Evolutionary conservation across 2,113 vertebrate species (phyloP), one percentile per base, ranked within the genome.

Genomic region (Ardeotis arabs): DNA sequence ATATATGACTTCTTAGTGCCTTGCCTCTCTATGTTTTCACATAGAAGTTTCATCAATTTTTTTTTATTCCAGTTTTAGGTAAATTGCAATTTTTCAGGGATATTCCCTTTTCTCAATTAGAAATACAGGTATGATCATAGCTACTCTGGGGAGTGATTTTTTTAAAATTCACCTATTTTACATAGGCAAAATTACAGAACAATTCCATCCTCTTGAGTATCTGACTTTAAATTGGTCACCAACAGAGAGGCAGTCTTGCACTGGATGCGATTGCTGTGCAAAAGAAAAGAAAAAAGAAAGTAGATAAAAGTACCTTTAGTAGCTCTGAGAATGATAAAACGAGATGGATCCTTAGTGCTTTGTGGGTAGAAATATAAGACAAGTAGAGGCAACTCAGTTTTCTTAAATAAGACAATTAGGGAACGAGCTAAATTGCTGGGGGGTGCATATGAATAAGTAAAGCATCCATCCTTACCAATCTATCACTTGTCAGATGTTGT

Each of bases 401-500:
- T 90, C 83, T 95, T 78, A 75, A 86, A 82, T 4, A 79, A 67
- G 59, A 68, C 59, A 75, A 68, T 78, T 89, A 95, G 84, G 28
- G 73, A 95, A 60, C 37, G 16, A 89, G 74, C 47, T 94, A 72
- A 75, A 96, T 95, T 76, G 91, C 96, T 96, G 49, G 60, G 53
- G 77, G 80, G 29, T 82, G 73, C 39, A 31, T 68, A 94, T 95
- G 84, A 96, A 96, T 96, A 94, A 95, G 73, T 95, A 94, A 96
- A 95, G 27, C 29, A 82, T 49, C 87, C 67, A 29, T 87, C 77
- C 66, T 68, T 73, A 37, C n/a, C 60, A 67, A 95, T 95, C 76
- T 90, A 29, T 87, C 81, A 94, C 41, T 89, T 89, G 81, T 87
- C 93, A 95, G 91, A 84, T 89, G 84, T 69, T 95, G 72, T 24